Evolutionary conservation across 1,140 invertebrate genomes (phyloP), one percentile per base, ranked within the genome.

Genomic region (Drosophila persimilis): DNA sequence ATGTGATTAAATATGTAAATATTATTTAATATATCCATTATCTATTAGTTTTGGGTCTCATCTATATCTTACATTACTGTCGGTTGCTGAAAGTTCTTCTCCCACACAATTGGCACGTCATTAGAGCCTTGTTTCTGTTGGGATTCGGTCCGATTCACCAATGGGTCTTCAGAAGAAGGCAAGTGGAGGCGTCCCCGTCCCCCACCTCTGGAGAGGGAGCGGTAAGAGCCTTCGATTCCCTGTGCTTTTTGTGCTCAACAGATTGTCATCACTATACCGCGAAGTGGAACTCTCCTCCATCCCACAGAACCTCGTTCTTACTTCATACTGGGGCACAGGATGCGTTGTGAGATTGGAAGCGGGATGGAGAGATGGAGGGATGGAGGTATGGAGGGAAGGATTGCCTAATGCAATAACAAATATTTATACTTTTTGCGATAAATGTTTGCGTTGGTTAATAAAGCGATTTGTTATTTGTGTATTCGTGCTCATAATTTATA

Each of bases 351-450:
- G 41, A 31, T 39, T 13, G 29, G 20, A 13, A 11, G 24, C 9
- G 26, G 26, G n/a, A 57, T 31, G 17, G 15, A 20, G 13, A 20
- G 7, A 45, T 7, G 5, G 17, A 20, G 17, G 6, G 17, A 15
- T 3, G n/a, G 15, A 6, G 26, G 7, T 1, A 13, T 29, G 11
- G 15, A 13, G 26, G 6, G 24, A 29, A 4, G 63, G 15, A 69
- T 57, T 15, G 74, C 79, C 75, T 88, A 83, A 88, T 83, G 83
- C 83, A 88, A 88, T 88, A 88, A 88, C 83, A 88, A 88, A 88
- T 88, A 88, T 88, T 88, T 88, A 88, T 88, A 88, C 83, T 88
- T 83, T 88, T 89, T 79, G 83, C 84, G 83, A 88, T 88, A 88
- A 88, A 88, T 88, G 83, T 88, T 88, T 88, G 83, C 83, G 78